Evolutionary conservation across 2,888 invertebrate species (phyloP).

Genomic region (Erebia palarica): DNA sequence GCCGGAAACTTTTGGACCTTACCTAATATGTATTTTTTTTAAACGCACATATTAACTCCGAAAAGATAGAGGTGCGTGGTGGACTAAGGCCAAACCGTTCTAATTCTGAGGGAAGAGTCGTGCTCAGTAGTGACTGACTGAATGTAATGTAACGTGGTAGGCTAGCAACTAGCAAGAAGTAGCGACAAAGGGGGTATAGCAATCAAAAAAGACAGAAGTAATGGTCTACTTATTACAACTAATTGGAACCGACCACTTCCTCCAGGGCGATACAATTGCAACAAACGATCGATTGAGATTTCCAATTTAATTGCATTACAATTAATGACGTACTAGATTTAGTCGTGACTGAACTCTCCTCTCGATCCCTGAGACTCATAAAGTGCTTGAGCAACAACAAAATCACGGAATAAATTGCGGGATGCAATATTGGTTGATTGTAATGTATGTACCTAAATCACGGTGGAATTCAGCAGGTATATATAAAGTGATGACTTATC

Average conservation of each 20-base stretch:
- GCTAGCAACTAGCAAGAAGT: background rate
- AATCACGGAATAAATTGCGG: background rate
- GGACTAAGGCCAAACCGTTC: no score
- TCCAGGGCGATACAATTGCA: slow-evolving; percentile 42
- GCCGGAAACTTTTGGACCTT: no score
- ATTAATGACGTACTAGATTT: slow-evolving; percentile 36
- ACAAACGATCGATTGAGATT: slow-evolving; percentile 36
- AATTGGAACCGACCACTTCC: slow-evolving; percentile 47
- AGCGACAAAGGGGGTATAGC: background rate
- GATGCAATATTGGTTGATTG: background rate
- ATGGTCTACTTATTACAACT: slow-evolving; percentile 20
- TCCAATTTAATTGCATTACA: slow-evolving; percentile 37
- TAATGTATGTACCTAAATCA: no score
- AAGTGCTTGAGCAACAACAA: slow-evolving; percentile 18
- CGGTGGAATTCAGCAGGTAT: no score
- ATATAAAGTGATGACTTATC: no score
- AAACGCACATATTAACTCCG: no score
- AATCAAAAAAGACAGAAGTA: slow-evolving; percentile 16
- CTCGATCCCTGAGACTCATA: slow-evolving; percentile 33
- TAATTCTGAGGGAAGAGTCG: no score
- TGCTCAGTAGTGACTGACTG: no score
- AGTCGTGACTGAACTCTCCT: slow-evolving; percentile 39
- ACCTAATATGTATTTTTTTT: no score
- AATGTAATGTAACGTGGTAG: no score
- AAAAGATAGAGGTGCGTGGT: no score